Conservation (phyloP, 2,797 vertebrate genomes). For the Megalops cyprinoides region DNA sequence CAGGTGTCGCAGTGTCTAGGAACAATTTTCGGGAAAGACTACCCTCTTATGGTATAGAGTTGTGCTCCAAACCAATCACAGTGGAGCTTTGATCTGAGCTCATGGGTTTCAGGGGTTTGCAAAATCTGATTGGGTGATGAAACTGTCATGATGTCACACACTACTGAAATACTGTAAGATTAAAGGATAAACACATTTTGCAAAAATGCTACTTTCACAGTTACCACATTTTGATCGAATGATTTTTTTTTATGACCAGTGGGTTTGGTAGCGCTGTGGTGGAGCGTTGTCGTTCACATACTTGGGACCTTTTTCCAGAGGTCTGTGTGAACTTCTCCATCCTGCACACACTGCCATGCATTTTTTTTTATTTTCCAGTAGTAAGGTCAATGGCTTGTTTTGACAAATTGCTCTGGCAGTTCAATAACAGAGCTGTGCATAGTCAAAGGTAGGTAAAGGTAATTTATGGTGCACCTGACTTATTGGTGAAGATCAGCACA, state of each 20-base stretch:
- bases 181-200: too few relatives aligned
- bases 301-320: neutral
- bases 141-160: constrained; percentile 27
- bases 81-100: constrained; percentile 38
- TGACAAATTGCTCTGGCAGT: neutral
- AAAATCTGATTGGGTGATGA: constrained; percentile 40
- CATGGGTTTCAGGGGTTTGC: constrained; percentile 40
- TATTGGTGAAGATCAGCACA: neutral
- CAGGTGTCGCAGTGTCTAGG: constrained; percentile 68
- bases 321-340: neutral
- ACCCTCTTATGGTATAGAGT: constrained; percentile 65
- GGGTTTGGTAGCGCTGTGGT: too few relatives aligned
- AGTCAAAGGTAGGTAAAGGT: neutral
- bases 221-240: too few relatives aligned
- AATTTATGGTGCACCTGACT: neutral
- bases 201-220: too few relatives aligned
- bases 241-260: neutral
- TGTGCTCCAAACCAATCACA: constrained; percentile 44
- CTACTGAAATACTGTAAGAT: neutral
- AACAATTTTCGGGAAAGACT: constrained; percentile 68
- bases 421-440: too few relatives aligned
- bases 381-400: too few relatives aligned
- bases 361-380: neutral
- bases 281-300: neutral
- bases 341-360: neutral